phyloP scores from a whole-genome alignment of 2,113 vertebrate genomes.

The Emydura subglobosa region DNA sequence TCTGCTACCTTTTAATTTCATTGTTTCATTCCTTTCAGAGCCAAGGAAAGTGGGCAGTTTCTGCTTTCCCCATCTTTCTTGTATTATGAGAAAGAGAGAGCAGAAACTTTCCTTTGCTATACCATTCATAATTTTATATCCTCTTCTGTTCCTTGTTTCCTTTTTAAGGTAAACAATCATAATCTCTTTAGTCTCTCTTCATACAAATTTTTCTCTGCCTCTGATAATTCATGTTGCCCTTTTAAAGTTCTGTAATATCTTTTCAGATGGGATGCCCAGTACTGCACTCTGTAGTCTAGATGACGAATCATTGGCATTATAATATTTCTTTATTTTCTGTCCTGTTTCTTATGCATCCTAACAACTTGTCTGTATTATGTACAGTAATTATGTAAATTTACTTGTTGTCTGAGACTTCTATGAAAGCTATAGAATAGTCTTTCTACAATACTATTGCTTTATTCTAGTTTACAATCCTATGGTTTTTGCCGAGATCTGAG shows the following conservation, averaged over 20 bases:
- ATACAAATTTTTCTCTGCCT: background rate
- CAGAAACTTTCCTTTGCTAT: background rate
- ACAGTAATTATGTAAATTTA: background rate
- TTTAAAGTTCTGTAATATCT: background rate
- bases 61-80: too few relatives aligned
- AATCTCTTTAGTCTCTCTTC: background rate
- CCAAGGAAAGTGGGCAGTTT: too few relatives aligned
- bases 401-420: background rate
- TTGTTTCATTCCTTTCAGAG: background rate
- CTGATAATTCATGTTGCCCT: background rate
- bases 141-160: background rate
- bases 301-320: background rate
- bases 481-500: rapidly evolving
- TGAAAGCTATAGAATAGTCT: background rate
- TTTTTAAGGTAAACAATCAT: background rate
- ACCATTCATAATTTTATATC: background rate
- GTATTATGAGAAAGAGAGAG: background rate
- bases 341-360: background rate
- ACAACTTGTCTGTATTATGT: background rate
- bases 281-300: background rate
- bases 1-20: background rate
- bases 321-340: background rate
- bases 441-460: background rate
- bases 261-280: background rate
- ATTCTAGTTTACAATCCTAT: background rate